Base-by-base conservation (phyloP, 1,140 invertebrate species). In the Drosophila insularis region DNA sequence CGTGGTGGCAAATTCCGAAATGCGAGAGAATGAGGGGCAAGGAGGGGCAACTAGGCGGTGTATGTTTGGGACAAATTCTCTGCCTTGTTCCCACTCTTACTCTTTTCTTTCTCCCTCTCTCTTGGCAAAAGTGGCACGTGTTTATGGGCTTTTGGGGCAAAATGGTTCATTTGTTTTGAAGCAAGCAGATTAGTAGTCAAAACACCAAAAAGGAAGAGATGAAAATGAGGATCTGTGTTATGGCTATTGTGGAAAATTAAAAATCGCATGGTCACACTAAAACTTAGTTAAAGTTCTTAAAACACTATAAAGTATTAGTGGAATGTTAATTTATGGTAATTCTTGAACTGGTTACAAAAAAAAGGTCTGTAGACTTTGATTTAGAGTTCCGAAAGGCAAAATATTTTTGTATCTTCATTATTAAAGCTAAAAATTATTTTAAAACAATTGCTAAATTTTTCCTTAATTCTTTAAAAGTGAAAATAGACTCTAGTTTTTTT, bases 91-190 rank as follows among this genome's bases (percentile, higher is more conserved):
- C 14, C 14, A 2, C 1, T 6, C 43, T 19, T 7, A 7, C 43
- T 21, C 17, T 50, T 11, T 21, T 8, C 40, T 4, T 6, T 17
- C 14, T 32, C 40, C 1, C 8, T 46, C 14, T 46, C 14, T 50
- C 66, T 59, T 68, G 46, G 35, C 59, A 40, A 80, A 80, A 82
- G 84, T 87, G 82, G 76, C 72, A 87, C 82, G 82, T 87, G 82
- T 89, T 89, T 82, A 89, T 82, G 69, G 72, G 72, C 68, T 68
- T 87, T 86, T n/a, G 5, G 27, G 66, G 63, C 60, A 56, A 74
- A 74, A 72, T 68, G 74, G 31, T 68, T 75, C 80, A 78, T 82
- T 78, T 81, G 79, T 67, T 71, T 69, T 55, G 23, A 54, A 68
- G 37, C 23, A 74, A 68, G 62, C 39, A 68, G 74, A 68, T 78